Evolutionary conservation across 1,140 invertebrate species (phyloP).

Genomic region (Habropoda laboriosa): DNA sequence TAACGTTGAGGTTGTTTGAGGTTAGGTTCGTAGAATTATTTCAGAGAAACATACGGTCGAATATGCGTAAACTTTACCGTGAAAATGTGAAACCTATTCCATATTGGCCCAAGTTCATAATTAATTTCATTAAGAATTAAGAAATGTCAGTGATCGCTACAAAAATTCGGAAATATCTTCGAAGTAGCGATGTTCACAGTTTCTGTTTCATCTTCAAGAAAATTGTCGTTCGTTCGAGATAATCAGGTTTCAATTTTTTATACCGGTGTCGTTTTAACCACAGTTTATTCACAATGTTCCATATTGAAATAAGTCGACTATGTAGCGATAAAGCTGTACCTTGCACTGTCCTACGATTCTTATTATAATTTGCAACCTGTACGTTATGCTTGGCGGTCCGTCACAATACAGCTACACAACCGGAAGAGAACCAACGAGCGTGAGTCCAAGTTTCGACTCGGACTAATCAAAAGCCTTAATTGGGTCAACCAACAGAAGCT

Average conservation of each 20-base stretch:
- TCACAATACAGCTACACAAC: not conserved
- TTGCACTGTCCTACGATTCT: not conserved
- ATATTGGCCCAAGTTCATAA: too few species aligned
- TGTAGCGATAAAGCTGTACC: not conserved
- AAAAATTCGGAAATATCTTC: too few species aligned
- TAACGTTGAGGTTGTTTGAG: too few species aligned
- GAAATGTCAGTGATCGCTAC: too few species aligned
- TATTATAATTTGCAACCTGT: conserved; percentile 14
- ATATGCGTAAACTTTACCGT: too few species aligned
- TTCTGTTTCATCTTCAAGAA: not conserved
- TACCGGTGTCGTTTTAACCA: not conserved
- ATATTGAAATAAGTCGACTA: not conserved
- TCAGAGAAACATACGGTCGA: too few species aligned
- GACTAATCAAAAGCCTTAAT: conserved; percentile 59
- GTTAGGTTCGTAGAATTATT: too few species aligned
- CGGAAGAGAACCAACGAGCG: not conserved
- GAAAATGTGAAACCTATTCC: too few species aligned
- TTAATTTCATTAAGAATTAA: too few species aligned
- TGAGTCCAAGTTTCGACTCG: conserved; percentile 52
- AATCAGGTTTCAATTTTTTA: not conserved
- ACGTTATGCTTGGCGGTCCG: not conserved
- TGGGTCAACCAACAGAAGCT: conserved; percentile 49
- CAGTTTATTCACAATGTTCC: not conserved
- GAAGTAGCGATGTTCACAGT: too few species aligned
- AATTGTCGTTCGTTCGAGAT: too few species aligned